phyloP scores from a whole-genome alignment of 2,113 vertebrate species.

The Anser brachyrhynchus region DNA sequence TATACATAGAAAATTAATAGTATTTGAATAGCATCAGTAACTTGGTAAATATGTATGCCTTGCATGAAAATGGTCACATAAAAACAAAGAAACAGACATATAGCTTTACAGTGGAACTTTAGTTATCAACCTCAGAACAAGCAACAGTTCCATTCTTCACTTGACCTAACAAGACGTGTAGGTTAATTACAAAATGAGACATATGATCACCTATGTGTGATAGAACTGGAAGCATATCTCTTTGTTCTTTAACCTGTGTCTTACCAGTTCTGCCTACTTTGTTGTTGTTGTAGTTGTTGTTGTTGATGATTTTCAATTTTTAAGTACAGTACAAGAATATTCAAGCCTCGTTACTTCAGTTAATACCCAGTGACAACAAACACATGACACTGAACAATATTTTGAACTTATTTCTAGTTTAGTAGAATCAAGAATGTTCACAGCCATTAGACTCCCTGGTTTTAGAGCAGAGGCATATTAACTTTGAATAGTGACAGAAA shows the following conservation, averaged over 20 bases:
- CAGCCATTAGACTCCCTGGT: neutral
- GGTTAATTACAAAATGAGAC: neutral
- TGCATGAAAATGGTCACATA: neutral
- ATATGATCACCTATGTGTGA: neutral
- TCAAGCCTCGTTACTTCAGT: accelerated
- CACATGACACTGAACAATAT: neutral
- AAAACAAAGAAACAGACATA: neutral
- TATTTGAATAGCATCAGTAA: neutral
- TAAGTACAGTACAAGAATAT: neutral
- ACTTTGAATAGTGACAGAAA: neutral
- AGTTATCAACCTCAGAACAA: neutral
- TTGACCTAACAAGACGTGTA: neutral
- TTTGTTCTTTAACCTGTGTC: neutral
- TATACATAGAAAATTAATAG: neutral
- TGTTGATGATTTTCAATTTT: neutral
- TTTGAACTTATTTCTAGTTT: neutral
- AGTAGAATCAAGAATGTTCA: neutral
- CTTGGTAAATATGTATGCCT: neutral
- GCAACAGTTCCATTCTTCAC: neutral
- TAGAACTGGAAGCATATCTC: neutral
- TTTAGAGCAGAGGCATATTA: neutral
- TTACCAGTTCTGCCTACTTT: neutral
- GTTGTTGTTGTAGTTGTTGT: neutral
- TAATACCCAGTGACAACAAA: neutral
- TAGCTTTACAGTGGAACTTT: neutral